Conservation (phyloP, 1,140 invertebrate genomes). For the Magallana ariakensis region DNA sequence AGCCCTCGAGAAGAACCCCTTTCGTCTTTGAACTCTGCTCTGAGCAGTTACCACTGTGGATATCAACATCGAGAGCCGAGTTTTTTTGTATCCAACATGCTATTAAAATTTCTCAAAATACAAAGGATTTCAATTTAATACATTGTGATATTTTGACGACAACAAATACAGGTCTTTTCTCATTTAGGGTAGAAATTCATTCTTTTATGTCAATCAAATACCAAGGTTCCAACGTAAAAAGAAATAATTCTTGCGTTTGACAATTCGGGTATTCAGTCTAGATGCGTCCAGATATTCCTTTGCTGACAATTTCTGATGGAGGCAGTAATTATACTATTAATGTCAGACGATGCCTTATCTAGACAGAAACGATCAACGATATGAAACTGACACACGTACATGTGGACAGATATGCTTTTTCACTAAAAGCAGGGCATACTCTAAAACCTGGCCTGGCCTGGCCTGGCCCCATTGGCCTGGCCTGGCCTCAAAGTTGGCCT, state of each 20-base stretch:
- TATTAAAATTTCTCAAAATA: slow-evolving; percentile 28
- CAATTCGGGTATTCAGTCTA: background rate
- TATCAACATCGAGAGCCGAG: background rate
- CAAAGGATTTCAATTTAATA: slow-evolving; percentile 34
- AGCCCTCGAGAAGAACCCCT: slow-evolving; percentile 16
- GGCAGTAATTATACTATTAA: slow-evolving; percentile 14
- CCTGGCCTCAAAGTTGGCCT: no score
- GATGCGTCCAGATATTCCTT: background rate
- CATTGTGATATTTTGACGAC: slow-evolving; percentile 17
- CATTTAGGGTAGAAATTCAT: background rate
- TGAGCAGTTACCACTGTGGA: background rate
- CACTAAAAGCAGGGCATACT: slow-evolving; percentile 6
- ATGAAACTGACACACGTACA: slow-evolving; percentile 27
- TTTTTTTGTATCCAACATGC: slow-evolving; percentile 23
- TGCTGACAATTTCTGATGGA: slow-evolving; percentile 16
- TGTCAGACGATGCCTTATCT: slow-evolving; percentile 23
- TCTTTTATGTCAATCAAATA: slow-evolving; percentile 14
- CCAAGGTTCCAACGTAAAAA: slow-evolving; percentile 20
- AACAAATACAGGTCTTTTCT: slow-evolving; percentile 10
- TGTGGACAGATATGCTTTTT: background rate
- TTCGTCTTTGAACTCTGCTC: slow-evolving; percentile 4
- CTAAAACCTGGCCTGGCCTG: no score
- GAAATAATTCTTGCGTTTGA: slow-evolving; percentile 8
- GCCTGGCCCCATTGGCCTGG: no score
- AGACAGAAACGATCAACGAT: background rate